phyloP scores from a whole-genome alignment of 1,140 invertebrate species.

The Marisa cornuarietis region DNA sequence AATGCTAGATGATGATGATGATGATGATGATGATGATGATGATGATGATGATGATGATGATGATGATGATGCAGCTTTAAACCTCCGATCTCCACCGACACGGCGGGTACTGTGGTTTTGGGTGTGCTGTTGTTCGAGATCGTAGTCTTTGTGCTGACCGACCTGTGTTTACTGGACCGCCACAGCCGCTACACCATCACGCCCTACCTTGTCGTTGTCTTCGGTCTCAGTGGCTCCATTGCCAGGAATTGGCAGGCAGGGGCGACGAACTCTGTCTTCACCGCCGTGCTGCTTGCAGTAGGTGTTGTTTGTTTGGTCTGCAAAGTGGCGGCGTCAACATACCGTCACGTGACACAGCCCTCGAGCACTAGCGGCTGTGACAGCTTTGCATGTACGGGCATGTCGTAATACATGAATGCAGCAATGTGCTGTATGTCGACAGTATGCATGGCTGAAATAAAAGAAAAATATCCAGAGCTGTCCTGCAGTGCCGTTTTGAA shows the following conservation, averaged over 20 bases:
- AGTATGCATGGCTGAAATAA: too few relatives aligned
- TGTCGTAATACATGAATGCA: too few relatives aligned
- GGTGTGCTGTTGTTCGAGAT: slow-evolving; percentile 43
- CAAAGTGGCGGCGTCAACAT: slow-evolving; percentile 41
- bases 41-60: too few relatives aligned
- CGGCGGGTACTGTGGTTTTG: not conserved
- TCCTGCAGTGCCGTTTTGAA: too few relatives aligned
- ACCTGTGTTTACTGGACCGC: slow-evolving; percentile 48
- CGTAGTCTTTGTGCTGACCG: slow-evolving; percentile 41
- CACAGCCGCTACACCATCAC: slow-evolving; percentile 56
- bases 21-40: too few relatives aligned
- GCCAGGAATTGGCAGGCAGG: slow-evolving; percentile 44
- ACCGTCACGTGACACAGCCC: slow-evolving; percentile 30
- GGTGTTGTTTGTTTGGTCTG: slow-evolving; percentile 27
- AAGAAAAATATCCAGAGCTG: too few relatives aligned
- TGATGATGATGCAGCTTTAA: too few relatives aligned
- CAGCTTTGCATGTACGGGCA: too few relatives aligned
- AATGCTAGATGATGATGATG: too few relatives aligned
- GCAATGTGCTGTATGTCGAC: too few relatives aligned
- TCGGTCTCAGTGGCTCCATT: slow-evolving; percentile 51
- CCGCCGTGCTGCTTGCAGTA: slow-evolving; percentile 43
- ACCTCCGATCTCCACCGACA: too few relatives aligned
- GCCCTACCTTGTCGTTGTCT: slow-evolving; percentile 53
- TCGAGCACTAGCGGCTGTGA: too few relatives aligned
- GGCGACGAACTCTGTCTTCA: slow-evolving; percentile 48